These are phyloP conservation scores for Ephydatia muelleri DNA, from an alignment of 37 sponge, comb jelly and placozoan genomes.

Conservation along the genomic window DNA sequence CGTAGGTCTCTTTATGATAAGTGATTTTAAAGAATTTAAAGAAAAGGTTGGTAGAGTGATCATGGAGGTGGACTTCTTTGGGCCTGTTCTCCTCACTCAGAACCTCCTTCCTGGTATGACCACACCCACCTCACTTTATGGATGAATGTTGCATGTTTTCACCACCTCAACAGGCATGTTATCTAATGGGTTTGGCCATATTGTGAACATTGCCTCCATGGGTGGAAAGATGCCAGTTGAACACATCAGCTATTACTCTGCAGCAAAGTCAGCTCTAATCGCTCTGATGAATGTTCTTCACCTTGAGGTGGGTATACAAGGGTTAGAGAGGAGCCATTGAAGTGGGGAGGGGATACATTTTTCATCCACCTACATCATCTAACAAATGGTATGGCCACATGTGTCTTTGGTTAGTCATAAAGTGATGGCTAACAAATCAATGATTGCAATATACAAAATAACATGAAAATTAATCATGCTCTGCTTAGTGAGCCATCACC, in stretches of 20 bases:
- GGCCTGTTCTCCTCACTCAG: conserved; percentile 42
- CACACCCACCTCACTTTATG: not conserved
- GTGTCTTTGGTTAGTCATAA: too few species aligned
- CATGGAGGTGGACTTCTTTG: conserved; percentile 58
- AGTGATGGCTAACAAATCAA: too few species aligned
- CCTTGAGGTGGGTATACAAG: conserved; percentile 35
- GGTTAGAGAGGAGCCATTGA: too few species aligned
- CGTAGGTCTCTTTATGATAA: not conserved
- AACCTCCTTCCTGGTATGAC: conserved; percentile 29
- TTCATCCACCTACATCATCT: too few species aligned
- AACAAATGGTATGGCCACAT: too few species aligned
- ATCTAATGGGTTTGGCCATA: conserved; percentile 52
- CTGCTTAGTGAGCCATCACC: too few species aligned
- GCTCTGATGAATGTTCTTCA: conserved; percentile 47
- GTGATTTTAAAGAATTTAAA: not conserved
- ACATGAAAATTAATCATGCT: too few species aligned
- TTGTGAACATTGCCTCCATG: conserved; percentile 66
- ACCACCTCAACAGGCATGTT: conserved; percentile 35
- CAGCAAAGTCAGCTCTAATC: conserved; percentile 63
- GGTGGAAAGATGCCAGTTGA: conserved; percentile 34
- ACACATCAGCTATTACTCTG: conserved; percentile 24
- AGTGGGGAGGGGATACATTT: too few species aligned
- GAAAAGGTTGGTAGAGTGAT: too few species aligned
- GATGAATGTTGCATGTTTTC: not conserved
- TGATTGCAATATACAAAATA: too few species aligned